phyloP scores from a whole-genome alignment of 30 jellyfish, hydroid and myxozoan species.

The Hydractinia symbiolongicarpus region DNA sequence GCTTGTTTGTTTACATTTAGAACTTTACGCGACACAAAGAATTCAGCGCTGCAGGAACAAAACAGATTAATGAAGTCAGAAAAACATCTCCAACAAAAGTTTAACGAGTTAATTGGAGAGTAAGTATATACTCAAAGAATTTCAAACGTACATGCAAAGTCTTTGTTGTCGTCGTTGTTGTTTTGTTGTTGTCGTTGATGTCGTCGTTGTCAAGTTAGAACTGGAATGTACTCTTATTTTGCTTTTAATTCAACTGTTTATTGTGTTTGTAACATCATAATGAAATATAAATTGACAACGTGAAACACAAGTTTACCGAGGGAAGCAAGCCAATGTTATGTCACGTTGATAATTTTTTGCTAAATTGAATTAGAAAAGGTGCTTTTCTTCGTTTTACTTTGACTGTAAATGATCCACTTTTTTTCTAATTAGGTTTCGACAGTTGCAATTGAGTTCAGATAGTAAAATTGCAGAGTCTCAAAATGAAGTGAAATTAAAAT shows the following conservation, averaged over 20 bases:
- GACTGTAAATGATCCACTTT: too few species aligned
- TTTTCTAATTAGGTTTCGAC: conserved; percentile 32
- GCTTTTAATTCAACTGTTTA: neutral
- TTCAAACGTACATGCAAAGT: neutral
- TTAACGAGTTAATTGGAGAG: conserved; percentile 27
- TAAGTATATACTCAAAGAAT: neutral
- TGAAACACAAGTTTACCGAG: too few species aligned
- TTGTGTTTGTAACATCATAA: too few species aligned
- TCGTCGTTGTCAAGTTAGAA: too few species aligned
- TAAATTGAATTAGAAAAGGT: too few species aligned
- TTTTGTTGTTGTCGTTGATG: too few species aligned
- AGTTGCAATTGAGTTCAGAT: conserved; percentile 61
- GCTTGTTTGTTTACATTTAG: neutral
- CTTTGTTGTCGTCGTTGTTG: too few species aligned
- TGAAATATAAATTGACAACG: too few species aligned
- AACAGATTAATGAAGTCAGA: conserved; percentile 6
- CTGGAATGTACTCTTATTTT: neutral
- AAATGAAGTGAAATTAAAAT: conserved; percentile 47
- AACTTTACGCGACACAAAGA: conserved; percentile 6
- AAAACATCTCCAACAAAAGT: neutral
- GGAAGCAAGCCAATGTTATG: too few species aligned
- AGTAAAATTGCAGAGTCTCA: conserved; percentile 42
- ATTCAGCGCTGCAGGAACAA: conserved; percentile 13
- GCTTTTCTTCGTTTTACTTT: too few species aligned
- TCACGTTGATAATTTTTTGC: too few species aligned